Evolutionary conservation across 1,140 invertebrate species (phyloP), one percentile per base, ranked within the genome.

Genomic region (Lordiphosa stackelbergi): DNA sequence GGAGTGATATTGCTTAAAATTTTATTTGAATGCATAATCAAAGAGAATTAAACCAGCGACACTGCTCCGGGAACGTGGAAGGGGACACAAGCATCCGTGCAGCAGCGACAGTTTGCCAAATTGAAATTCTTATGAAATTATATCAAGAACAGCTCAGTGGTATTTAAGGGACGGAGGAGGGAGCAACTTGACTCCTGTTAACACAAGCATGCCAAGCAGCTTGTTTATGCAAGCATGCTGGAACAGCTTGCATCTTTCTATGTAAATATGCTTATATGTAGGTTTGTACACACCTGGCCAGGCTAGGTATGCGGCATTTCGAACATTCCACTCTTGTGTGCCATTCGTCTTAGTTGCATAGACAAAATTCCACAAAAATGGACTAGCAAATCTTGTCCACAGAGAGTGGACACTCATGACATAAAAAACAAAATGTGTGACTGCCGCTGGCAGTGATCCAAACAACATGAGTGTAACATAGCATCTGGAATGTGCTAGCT

Each of bases 51-150:
- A 31, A 51, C 22, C 16, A 8, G 1, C 3, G 28, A 38, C 28
- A 42, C 1, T 16, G 16, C 16, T 16, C 1, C 16, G 1, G 16
- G 16, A 16, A 16, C 16, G 19, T 19, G 19, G 19, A 19, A 19
- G 19, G 19, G 19, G 19, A 3, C 19, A 19, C 19, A 19, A 19
- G 19, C 19, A 19, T 19, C 19, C 19, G 19, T 19, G 19, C 19
- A 19, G 19, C 19, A 19, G 19, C 19, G 51, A 43, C 43, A 47
- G 12, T 41, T 55, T 53, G 10, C 35, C 9, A 48, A 69, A 69
- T 63, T 62, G 58, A 63, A 69, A 69, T 63, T 69, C 66, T 47
- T 53, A 47, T 41, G 28, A 31, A 69, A 63, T 56, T 69, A 69
- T 69, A 63, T 53, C 43, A 69, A 62, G 62, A 62, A 58, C 57